phyloP scores from a whole-genome alignment of 2,888 invertebrate genomes.

The Eumacrocentrus americanus region DNA sequence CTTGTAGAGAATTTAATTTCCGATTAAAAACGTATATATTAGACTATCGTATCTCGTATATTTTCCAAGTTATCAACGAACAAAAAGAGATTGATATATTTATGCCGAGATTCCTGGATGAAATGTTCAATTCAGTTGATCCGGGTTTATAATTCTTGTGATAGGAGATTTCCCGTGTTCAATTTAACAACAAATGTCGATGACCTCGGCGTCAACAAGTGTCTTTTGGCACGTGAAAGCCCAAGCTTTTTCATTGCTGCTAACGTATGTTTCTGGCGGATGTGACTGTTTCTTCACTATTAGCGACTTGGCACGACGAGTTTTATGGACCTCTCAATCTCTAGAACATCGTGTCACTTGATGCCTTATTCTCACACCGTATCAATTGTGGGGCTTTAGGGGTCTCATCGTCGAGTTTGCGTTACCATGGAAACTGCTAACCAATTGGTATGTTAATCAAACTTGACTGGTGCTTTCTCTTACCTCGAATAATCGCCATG shows the following conservation, averaged over 20 bases:
- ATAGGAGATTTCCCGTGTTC: too few species aligned
- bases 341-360: neutral
- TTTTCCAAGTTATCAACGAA: too few species aligned
- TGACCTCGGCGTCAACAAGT: neutral
- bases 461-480: neutral
- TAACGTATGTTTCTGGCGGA: neutral
- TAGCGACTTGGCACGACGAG: neutral
- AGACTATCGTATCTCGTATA: too few species aligned
- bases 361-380: neutral
- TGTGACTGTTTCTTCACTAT: neutral
- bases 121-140: too few species aligned
- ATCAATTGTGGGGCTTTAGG: too few species aligned
- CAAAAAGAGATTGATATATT: too few species aligned
- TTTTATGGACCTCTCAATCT: neutral
- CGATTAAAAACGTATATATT: too few species aligned
- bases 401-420: conserved; percentile 36
- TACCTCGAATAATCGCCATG: neutral
- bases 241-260: neutral
- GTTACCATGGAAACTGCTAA: conserved; percentile 7
- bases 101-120: too few species aligned
- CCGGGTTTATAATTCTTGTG: too few species aligned
- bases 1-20: too few species aligned
- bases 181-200: neutral
- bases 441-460: neutral
- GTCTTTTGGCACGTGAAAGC: neutral